A percentile compares a stretch with the other conserved stretches of the same genome.
These are phyloP conservation scores for Cryptoprocta ferox DNA, from an alignment of 2,797 vertebrate species.

Conservation along the genomic window DNA sequence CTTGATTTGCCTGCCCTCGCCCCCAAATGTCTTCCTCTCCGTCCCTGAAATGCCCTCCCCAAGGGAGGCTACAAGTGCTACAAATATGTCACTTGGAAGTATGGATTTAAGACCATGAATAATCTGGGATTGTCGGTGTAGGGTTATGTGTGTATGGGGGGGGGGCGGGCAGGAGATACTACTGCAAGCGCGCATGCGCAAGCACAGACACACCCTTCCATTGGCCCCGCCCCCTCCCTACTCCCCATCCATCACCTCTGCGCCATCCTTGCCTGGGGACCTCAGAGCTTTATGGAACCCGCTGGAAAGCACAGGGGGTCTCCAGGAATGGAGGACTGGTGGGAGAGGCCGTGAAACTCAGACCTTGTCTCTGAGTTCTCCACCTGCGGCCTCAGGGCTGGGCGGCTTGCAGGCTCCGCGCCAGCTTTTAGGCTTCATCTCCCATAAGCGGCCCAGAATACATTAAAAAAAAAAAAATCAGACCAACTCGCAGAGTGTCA, in stretches of 20 bases:
- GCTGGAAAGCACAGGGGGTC: not conserved
- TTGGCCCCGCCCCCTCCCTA: fast-evolving
- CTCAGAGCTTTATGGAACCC: not conserved
- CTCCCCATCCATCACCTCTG: not conserved
- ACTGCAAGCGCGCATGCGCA: not conserved
- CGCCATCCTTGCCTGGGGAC: not conserved
- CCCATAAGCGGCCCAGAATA: not conserved
- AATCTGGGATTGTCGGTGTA: not conserved
- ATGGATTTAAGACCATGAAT: not conserved
- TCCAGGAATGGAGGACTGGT: not conserved
- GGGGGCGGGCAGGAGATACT: not conserved
- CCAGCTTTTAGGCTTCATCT: not conserved
- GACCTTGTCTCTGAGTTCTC: not conserved
- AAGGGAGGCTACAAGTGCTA: not conserved
- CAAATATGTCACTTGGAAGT: not conserved
- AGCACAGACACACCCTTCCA: not conserved
- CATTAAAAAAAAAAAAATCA: not conserved
- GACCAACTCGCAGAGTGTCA: not conserved
- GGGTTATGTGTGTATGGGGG: not conserved
- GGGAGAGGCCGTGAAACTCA: not conserved
- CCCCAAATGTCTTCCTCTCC: not conserved
- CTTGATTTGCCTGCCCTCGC: not conserved
- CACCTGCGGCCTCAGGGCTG: not conserved
- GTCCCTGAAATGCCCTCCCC: not conserved
- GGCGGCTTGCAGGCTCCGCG: not conserved